These are phyloP conservation scores for Gallinago nigripennis DNA, from an alignment of 2,797 vertebrate genomes.

Conservation along the genomic window DNA sequence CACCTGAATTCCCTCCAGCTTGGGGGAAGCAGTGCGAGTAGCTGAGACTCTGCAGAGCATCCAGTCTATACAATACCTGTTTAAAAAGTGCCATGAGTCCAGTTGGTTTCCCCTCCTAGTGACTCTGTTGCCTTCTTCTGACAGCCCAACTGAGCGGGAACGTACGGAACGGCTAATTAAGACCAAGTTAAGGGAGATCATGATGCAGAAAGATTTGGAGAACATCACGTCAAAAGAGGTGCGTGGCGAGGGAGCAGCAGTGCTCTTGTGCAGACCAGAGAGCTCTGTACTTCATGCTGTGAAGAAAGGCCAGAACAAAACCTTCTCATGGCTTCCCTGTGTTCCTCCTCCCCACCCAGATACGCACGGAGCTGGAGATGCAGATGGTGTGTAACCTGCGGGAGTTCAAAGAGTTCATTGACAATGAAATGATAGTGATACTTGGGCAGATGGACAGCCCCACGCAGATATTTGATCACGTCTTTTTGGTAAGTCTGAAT, in stretches of 20 bases:
- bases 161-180: slow-evolving; percentile 93
- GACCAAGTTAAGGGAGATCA: slow-evolving; percentile 92
- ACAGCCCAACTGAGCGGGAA: slow-evolving; percentile 93
- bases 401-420: slow-evolving; percentile 97
- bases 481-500: slow-evolving; percentile 87
- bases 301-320: background rate
- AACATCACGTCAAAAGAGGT: slow-evolving; percentile 98
- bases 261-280: background rate
- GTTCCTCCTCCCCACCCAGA: slow-evolving; percentile 74
- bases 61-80: background rate
- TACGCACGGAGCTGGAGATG: slow-evolving; percentile 96
- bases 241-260: slow-evolving; percentile 15
- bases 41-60: background rate
- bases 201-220: slow-evolving; percentile 99
- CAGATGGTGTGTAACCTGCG: slow-evolving; percentile 97
- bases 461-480: slow-evolving; percentile 95
- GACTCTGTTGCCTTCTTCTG: slow-evolving; percentile 36
- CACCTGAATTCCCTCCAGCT: slow-evolving; percentile 25
- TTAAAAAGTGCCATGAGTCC: background rate
- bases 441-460: slow-evolving; percentile 98
- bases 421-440: slow-evolving; percentile 98
- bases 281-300: background rate
- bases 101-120: background rate
- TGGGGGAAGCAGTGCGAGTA: background rate
- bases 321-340: background rate